Conservation (phyloP, 2,888 invertebrate genomes). For the Diadegma fenestrale region DNA sequence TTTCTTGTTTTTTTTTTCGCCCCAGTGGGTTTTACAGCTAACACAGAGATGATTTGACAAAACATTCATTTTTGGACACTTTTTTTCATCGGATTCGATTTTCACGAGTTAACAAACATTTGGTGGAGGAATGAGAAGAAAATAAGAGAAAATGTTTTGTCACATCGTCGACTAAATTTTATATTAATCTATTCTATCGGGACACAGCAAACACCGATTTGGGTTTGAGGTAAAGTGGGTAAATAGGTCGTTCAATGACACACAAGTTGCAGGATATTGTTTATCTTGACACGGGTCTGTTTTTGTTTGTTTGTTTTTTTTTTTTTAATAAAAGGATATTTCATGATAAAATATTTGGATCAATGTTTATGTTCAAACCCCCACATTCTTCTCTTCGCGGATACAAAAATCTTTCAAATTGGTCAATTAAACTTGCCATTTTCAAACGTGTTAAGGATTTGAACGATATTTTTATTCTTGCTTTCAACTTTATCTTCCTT, state of each 20-base stretch:
- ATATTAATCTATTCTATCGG: conserved; percentile 82
- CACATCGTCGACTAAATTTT: conserved; percentile 79
- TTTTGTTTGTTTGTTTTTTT: conserved; percentile 40
- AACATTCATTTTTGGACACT: conserved; percentile 72
- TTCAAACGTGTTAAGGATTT: conserved; percentile 24
- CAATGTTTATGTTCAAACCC: conserved; percentile 11
- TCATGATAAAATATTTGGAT: conserved; percentile 6
- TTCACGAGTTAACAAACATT: too few species aligned
- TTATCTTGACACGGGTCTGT: conserved; percentile 69
- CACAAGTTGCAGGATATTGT: conserved; percentile 76
- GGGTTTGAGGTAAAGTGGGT: conserved; percentile 76
- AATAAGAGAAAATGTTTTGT: conserved; percentile 76
- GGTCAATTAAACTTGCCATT: conserved; percentile 1
- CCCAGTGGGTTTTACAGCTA: conserved; percentile 78
- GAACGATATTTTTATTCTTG: background rate
- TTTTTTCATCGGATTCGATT: background rate
- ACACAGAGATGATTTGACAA: conserved; percentile 81
- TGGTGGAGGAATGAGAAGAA: background rate
- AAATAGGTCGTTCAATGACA: conserved; percentile 74
- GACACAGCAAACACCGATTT: conserved; percentile 83
- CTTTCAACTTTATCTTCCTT: conserved; percentile 13
- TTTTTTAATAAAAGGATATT: conserved; percentile 14
- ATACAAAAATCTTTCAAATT: conserved; percentile 14
- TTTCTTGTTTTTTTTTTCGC: conserved; percentile 39
- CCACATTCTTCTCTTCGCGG: conserved; percentile 43